Evolutionary conservation across 2,113 vertebrate species (phyloP).

Genomic region (Festucalex cinctus): DNA sequence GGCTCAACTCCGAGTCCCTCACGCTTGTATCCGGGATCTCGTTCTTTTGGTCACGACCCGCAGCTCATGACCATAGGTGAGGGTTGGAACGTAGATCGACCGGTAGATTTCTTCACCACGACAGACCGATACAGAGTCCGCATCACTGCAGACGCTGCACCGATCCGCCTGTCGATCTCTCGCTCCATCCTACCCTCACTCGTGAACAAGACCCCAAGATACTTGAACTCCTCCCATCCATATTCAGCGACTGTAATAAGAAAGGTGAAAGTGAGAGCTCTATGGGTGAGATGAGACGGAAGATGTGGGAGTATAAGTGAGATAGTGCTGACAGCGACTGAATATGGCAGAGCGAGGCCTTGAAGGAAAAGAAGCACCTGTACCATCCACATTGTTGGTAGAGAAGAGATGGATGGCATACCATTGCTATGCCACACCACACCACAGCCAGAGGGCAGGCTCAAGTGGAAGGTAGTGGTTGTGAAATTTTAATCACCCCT

Average conservation of each 20-base stretch:
- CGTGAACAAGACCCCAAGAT: too few relatives aligned
- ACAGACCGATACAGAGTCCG: too few relatives aligned
- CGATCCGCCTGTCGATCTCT: too few relatives aligned
- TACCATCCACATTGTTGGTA: constrained; percentile 27
- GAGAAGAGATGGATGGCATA: constrained; percentile 12
- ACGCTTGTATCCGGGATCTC: too few relatives aligned
- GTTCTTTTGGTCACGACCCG: too few relatives aligned
- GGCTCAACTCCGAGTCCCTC: too few relatives aligned
- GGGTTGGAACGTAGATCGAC: too few relatives aligned
- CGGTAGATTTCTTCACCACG: too few relatives aligned
- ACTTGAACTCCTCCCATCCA: too few relatives aligned
- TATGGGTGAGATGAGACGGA: constrained; percentile 25
- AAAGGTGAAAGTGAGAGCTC: constrained; percentile 9
- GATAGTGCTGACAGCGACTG: constrained; percentile 39
- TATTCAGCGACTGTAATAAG: constrained; percentile 5
- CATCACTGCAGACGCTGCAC: too few relatives aligned
- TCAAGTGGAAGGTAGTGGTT: constrained; percentile 53
- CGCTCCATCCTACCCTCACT: too few relatives aligned
- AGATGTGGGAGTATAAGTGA: constrained; percentile 26
- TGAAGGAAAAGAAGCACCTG: constrained; percentile 27
- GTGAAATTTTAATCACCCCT: constrained; percentile 65
- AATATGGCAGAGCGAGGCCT: constrained; percentile 31
- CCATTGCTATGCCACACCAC: constrained; percentile 55
- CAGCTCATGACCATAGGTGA: too few relatives aligned
- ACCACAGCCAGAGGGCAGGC: constrained; percentile 34